A percentile compares a stretch with the other conserved stretches of the same genome.
Evolutionary conservation across 2,888 invertebrate genomes (phyloP).

Genomic region (Andrena camellia): DNA sequence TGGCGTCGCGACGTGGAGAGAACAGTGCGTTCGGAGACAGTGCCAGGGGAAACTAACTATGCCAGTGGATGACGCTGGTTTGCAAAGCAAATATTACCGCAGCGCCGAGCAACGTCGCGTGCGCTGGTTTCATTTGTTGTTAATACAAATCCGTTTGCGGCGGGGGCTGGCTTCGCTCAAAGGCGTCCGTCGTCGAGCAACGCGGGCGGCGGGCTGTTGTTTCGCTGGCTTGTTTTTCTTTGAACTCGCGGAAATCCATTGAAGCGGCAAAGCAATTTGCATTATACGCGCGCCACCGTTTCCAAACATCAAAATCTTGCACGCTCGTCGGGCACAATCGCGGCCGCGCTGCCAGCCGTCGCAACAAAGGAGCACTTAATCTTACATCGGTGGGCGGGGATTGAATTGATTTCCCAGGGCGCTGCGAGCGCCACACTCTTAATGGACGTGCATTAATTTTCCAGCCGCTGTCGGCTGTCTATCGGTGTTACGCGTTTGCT

Average conservation of each 20-base stretch:
- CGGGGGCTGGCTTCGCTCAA: background rate
- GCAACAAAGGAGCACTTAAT: conserved; percentile 67
- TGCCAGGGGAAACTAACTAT: background rate
- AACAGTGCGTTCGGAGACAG: conserved; percentile 4
- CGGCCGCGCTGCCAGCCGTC: conserved; percentile 6
- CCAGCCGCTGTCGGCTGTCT: conserved; percentile 57
- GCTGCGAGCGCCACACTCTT: conserved; percentile 47
- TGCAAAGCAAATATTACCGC: conserved; percentile 1
- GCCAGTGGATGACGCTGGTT: background rate
- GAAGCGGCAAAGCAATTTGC: conserved; percentile 8
- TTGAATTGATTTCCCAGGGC: conserved; percentile 57
- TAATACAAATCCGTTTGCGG: conserved; percentile 9
- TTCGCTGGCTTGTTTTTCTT: conserved; percentile 1
- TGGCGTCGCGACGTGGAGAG: background rate
- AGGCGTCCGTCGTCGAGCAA: background rate
- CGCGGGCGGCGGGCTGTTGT: background rate
- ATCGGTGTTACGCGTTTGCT: conserved; percentile 39
- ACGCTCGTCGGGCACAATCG: conserved; percentile 35
- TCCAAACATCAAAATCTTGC: conserved; percentile 27
- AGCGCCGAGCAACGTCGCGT: too few species aligned
- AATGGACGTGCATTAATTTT: conserved; percentile 66
- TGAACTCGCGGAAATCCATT: background rate
- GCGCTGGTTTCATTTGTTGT: background rate
- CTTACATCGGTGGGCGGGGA: conserved; percentile 40
- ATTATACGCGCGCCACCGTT: conserved; percentile 6